Evolutionary conservation across 2,113 vertebrate genomes (phyloP), one percentile per base, ranked within the genome.

Genomic region (Pomatorhinus ruficollis): DNA sequence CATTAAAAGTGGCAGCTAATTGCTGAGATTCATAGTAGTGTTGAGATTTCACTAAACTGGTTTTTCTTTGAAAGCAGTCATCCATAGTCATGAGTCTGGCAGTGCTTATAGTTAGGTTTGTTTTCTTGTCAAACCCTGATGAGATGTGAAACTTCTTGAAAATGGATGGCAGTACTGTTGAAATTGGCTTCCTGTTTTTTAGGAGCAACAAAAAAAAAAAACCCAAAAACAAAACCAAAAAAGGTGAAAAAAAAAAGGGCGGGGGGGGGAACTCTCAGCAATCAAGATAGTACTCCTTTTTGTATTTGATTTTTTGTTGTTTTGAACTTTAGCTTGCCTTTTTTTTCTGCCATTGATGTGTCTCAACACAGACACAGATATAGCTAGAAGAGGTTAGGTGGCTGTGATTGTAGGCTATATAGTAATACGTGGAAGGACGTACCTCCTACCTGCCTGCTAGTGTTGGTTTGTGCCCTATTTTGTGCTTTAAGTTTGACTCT

Each of bases 191-290:
- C 16, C 22, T 27, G 12, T 37, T 56, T 45, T 69, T 39, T 20
- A n/a, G 12, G 15, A 39, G 19, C 5, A 28, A 23, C 9, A 17
- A 39, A 44, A 52, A 23, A 37, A 1, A 3, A 14, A 59, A 57
- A 18, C 5, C 14, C 17, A 11, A 40, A 61, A 50, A 39, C 12
- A 27, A 40, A 53, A 30, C 12, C 12, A 19, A 39, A 47, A 63
- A 52, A 39, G 35, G 4, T 10, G 9, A 1, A 23, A 25, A 25
- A n/a, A 50, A 54, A 24, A 4, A 1, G 15, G 5, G 33, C 4
- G 11, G 6, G 25, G 5, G 33, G 4, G 11, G 6, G 25, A 66
- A 31, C 27, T 45, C 12, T 15, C 9, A 59, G 4, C 31, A 50
- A 7, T 78, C 6, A n/a, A 52, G 19, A 35, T 25, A 31, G 23